phyloP scores from a whole-genome alignment of 2,888 invertebrate species.

The Pterostichus niger region DNA sequence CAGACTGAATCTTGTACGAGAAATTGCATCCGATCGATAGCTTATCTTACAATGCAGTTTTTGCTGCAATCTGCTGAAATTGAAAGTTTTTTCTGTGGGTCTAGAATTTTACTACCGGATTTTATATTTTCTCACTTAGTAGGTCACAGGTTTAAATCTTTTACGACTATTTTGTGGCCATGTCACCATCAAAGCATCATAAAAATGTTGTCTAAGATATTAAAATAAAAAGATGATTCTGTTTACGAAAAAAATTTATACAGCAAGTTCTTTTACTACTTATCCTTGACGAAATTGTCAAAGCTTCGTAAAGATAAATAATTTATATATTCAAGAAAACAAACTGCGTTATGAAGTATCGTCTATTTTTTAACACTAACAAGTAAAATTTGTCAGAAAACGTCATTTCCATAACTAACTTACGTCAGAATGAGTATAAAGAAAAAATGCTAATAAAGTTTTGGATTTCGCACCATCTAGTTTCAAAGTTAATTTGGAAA shows the following conservation, averaged over 20 bases:
- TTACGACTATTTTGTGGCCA: constrained; percentile 22
- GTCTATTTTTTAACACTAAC: constrained; percentile 49
- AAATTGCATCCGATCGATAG: constrained; percentile 21
- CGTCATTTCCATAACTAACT: constrained; percentile 53
- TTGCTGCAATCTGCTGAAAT: not conserved
- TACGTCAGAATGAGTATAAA: constrained; percentile 38
- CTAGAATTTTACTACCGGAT: not conserved
- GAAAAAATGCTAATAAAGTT: constrained; percentile 54
- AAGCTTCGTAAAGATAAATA: constrained; percentile 26
- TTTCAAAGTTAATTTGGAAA: constrained; percentile 57
- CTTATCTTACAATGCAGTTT: not conserved
- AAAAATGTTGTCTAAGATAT: constrained; percentile 18
- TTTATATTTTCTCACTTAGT: constrained; percentile 5
- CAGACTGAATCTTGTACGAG: not conserved
- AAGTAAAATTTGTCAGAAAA: constrained; percentile 49
- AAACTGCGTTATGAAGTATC: constrained; percentile 28
- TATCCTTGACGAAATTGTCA: constrained; percentile 5
- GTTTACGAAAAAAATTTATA: constrained; percentile 1
- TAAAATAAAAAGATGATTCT: constrained; percentile 4
- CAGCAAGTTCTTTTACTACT: not conserved
- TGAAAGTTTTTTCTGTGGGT: constrained; percentile 22
- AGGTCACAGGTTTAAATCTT: constrained; percentile 2
- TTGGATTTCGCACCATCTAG: constrained; percentile 47
- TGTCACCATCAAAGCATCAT: constrained; percentile 6
- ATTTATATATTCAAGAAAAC: constrained; percentile 31